Conservation (phyloP, 2,113 vertebrate genomes). For the Leucosticte australis region DNA sequence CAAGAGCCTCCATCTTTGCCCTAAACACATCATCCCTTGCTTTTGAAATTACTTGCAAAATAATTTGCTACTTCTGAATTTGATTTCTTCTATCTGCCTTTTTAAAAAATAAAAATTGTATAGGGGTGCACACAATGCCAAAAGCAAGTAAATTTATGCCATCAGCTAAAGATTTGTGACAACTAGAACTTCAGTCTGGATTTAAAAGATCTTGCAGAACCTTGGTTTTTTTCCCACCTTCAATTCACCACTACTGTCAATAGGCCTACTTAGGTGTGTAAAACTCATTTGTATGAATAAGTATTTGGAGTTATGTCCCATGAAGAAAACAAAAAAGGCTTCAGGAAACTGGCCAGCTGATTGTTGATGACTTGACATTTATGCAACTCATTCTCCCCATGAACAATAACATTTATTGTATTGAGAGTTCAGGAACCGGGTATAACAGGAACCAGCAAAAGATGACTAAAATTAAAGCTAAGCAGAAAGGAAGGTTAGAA, state of each 20-base stretch:
- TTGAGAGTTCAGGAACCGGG: constrained; percentile 3
- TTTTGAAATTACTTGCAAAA: constrained; percentile 20
- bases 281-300: neutral
- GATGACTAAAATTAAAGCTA: constrained; percentile 25
- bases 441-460: constrained; percentile 31
- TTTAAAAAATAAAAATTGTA: neutral
- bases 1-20: neutral
- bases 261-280: neutral
- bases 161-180: neutral
- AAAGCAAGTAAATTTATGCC: neutral
- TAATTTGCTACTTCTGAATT: constrained; percentile 9
- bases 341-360: constrained; percentile 3
- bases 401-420: constrained; percentile 44
- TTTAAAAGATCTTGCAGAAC: neutral
- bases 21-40: neutral
- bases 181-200: neutral
- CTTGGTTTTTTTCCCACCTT: neutral
- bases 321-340: constrained; percentile 17
- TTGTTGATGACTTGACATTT: constrained; percentile 44
- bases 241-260: neutral
- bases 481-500: neutral
- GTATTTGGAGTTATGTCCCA: neutral
- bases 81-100: neutral
- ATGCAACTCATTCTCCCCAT: neutral
- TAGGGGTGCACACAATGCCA: neutral